Percentiles rank a stretch among this genome's conserved stretches.
phyloP scores from a whole-genome alignment of 2,888 invertebrate species.

The Diaprepes abbreviatus region DNA sequence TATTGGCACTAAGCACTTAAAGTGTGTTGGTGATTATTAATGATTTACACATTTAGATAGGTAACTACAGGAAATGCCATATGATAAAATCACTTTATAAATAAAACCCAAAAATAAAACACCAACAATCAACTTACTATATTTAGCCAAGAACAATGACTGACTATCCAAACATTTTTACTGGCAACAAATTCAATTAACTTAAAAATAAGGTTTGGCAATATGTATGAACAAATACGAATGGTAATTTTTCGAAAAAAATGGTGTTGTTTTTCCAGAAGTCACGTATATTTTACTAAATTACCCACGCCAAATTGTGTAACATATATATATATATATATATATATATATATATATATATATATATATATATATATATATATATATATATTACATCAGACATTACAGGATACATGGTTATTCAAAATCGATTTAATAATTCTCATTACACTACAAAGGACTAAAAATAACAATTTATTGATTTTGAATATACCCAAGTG shows the following conservation, averaged over 20 bases:
- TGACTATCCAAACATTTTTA: conserved; percentile 15
- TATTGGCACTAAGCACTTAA: background rate
- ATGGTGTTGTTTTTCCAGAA: background rate
- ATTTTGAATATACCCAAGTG: too few relatives aligned
- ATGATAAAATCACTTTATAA: conserved; percentile 1
- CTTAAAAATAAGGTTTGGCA: conserved; percentile 9
- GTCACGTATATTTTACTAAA: background rate
- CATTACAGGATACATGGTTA: too few relatives aligned
- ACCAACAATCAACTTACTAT: conserved; percentile 7
- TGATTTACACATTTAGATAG: conserved; percentile 1
- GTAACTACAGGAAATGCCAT: conserved; percentile 4
- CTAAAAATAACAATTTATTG: too few relatives aligned
- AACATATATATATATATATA: background rate
- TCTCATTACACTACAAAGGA: too few relatives aligned
- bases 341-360: too few relatives aligned
- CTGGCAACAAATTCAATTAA: conserved; percentile 8
- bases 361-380: too few relatives aligned
- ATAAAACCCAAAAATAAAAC: conserved; percentile 8
- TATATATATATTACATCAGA: too few relatives aligned
- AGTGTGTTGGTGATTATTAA: background rate
- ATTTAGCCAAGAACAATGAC: conserved; percentile 18
- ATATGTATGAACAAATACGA: conserved; percentile 1
- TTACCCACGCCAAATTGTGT: background rate
- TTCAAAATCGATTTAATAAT: too few relatives aligned
- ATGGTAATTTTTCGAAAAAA: background rate